Conservation (phyloP, 2,113 vertebrate species). For the Cebidichthys violaceus region DNA sequence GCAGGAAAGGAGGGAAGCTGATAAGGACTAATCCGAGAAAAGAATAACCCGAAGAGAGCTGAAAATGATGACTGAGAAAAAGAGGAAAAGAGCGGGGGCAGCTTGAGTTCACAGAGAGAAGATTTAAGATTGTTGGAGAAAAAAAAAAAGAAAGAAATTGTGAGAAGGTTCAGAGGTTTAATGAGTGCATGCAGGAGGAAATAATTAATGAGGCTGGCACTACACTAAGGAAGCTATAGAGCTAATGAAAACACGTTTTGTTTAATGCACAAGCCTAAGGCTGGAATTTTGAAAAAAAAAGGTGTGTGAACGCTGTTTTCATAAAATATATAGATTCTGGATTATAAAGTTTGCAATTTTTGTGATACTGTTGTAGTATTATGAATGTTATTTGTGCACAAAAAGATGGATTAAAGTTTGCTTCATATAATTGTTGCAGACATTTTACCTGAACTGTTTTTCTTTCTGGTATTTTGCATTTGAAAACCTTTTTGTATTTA, state of each 20-base stretch:
- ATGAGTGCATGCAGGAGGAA: constrained; percentile 5
- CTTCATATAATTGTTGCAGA: background rate
- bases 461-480: background rate
- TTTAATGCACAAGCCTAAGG: background rate
- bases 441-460: background rate
- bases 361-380: background rate
- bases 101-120: constrained; percentile 27
- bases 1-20: background rate
- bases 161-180: constrained; percentile 2
- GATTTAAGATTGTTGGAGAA: background rate
- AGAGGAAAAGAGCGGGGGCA: constrained; percentile 16
- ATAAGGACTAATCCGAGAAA: constrained; percentile 22
- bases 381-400: background rate
- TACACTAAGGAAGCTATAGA: background rate
- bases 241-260: background rate
- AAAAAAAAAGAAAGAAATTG: background rate
- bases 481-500: background rate
- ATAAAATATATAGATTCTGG: background rate
- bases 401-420: background rate
- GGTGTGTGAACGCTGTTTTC: background rate
- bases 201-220: constrained; percentile 20
- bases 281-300: background rate
- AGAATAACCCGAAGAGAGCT: background rate
- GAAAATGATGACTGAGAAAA: constrained; percentile 39
- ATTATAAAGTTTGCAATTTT: background rate